Evolutionary conservation across 1,140 invertebrate genomes (phyloP).

Genomic region (Heliconius hewitsoni): DNA sequence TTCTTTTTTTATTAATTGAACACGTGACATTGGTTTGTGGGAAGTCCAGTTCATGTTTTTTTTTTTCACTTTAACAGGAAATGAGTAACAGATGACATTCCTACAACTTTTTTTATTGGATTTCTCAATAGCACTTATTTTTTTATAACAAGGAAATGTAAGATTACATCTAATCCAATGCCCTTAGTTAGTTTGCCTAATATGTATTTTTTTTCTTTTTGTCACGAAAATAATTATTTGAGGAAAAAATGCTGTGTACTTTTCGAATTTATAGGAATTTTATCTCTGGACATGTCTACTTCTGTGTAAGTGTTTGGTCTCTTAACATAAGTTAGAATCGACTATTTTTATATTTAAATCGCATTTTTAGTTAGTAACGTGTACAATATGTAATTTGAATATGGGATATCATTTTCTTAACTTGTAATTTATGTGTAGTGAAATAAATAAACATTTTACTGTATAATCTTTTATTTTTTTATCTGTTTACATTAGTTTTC

Average conservation of each 20-base stretch:
- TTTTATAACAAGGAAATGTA: not conserved
- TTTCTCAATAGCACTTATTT: not conserved
- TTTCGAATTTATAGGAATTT: constrained; percentile 7
- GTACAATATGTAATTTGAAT: constrained; percentile 53
- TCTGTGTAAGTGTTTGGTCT: constrained; percentile 35
- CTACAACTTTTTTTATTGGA: not conserved
- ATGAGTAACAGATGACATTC: not conserved
- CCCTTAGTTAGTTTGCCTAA: constrained; percentile 20
- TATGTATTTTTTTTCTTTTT: constrained; percentile 6
- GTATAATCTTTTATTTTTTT: constrained; percentile 39
- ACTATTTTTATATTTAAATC: constrained; percentile 53
- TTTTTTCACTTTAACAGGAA: not conserved
- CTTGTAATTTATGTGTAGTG: constrained; percentile 58
- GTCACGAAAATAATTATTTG: constrained; percentile 9
- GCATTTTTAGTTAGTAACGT: constrained; percentile 58
- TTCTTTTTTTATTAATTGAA: not conserved
- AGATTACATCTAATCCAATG: not conserved
- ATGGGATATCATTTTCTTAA: constrained; percentile 52
- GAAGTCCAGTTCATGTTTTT: not conserved
- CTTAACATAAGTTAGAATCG: constrained; percentile 47
- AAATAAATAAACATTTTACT: constrained; percentile 54
- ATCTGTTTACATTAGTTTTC: not conserved
- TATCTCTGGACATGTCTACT: constrained; percentile 16
- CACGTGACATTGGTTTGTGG: not conserved
- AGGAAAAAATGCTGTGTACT: not conserved